Percentiles rank a stretch among this genome's conserved stretches.
These are phyloP conservation scores for Choloepus hoffmanni DNA, from an alignment of 2,113 vertebrate genomes.

Conservation along the genomic window DNA sequence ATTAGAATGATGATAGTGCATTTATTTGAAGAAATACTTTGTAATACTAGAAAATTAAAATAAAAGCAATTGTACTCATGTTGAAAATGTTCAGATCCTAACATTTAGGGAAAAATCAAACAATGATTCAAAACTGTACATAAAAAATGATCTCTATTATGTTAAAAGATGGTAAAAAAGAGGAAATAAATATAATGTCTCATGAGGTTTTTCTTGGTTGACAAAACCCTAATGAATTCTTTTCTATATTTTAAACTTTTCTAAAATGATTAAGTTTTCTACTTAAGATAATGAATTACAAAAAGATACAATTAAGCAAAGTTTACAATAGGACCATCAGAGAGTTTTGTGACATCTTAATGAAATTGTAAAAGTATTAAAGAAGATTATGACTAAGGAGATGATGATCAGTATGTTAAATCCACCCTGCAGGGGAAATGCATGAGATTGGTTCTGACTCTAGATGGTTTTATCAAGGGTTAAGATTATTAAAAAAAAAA, in stretches of 20 bases:
- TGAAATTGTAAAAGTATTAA: slow-evolving; percentile 11
- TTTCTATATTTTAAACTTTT: background rate
- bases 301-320: background rate
- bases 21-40: slow-evolving; percentile 12
- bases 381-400: background rate
- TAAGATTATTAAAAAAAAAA: background rate
- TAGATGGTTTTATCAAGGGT: background rate
- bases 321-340: background rate
- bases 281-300: background rate
- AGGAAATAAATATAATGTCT: background rate
- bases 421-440: background rate
- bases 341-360: background rate
- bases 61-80: background rate
- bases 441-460: background rate
- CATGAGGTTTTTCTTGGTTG: background rate
- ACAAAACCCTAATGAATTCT: background rate
- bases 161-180: background rate
- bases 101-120: background rate
- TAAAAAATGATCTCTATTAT: background rate
- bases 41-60: background rate
- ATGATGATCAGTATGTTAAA: background rate
- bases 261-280: background rate
- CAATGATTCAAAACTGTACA: background rate
- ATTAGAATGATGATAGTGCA: background rate
- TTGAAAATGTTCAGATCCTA: slow-evolving; percentile 1